Percentiles rank a stretch among this genome's conserved stretches.
Conservation (phyloP, 2,888 invertebrate species). For the Flexamia atlantica region DNA sequence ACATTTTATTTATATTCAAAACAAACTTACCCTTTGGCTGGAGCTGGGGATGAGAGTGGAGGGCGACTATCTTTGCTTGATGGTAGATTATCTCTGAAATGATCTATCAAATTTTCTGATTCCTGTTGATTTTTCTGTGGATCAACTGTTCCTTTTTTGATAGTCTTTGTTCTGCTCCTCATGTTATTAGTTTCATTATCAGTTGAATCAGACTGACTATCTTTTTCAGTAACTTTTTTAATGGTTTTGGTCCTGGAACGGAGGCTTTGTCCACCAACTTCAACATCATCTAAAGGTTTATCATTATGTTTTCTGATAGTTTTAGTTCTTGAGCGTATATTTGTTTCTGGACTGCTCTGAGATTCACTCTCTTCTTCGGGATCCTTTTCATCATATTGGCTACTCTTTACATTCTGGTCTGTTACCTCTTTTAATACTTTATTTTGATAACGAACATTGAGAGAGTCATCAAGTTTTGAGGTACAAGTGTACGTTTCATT, state of each 20-base stretch:
- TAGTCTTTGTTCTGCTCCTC: neutral
- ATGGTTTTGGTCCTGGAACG: constrained; percentile 17
- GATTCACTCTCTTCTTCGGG: neutral
- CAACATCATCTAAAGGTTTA: neutral
- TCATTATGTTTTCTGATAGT: constrained; percentile 11
- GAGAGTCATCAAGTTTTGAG: neutral
- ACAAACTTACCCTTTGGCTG: constrained; percentile 37
- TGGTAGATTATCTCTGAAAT: neutral
- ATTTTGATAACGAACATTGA: neutral
- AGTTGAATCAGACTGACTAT: neutral
- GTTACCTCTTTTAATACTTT: neutral
- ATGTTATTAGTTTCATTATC: neutral
- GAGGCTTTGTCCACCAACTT: neutral
- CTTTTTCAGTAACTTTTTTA: neutral
- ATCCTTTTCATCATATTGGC: constrained; percentile 4
- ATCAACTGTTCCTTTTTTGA: neutral
- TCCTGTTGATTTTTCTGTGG: neutral
- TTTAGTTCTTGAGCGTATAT: neutral
- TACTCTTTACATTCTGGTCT: neutral
- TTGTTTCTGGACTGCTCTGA: constrained; percentile 9
- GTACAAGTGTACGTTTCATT: neutral
- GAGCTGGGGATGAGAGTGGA: constrained; percentile 5
- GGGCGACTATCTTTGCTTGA: neutral
- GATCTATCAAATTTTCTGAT: neutral
- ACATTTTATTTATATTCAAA: too few relatives aligned